phyloP scores from a whole-genome alignment of 2,113 vertebrate species.

The Hemiprocne comata region DNA sequence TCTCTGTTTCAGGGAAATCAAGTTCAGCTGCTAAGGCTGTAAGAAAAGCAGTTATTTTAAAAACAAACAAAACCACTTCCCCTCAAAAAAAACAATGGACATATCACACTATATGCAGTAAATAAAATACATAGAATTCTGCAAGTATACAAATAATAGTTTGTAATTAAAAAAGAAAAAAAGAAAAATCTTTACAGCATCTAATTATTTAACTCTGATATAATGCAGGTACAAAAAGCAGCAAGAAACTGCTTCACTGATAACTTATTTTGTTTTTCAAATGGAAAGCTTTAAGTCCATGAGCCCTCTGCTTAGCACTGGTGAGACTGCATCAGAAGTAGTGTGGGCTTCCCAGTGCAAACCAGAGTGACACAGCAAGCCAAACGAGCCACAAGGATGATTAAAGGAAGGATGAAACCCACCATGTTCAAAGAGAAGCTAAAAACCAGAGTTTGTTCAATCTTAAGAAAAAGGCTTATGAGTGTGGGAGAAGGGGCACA shows the following conservation, averaged over 20 bases:
- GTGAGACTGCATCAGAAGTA: not conserved
- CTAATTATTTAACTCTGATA: not conserved
- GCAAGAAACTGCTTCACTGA: not conserved
- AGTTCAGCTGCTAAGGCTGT: constrained; percentile 39
- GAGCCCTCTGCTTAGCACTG: not conserved
- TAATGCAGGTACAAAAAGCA: not conserved
- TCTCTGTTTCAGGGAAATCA: constrained; percentile 61
- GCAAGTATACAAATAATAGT: not conserved
- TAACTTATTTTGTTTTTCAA: not conserved
- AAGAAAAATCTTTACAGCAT: not conserved
- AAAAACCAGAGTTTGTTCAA: not conserved
- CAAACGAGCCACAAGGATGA: not conserved
- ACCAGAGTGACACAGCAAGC: not conserved
- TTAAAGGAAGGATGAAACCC: not conserved
- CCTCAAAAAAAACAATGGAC: not conserved
- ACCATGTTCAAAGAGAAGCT: not conserved
- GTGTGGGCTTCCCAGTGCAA: not conserved
- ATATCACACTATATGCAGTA: not conserved
- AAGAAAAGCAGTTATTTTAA: not conserved
- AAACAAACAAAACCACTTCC: not conserved
- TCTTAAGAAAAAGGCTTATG: not conserved
- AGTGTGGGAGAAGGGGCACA: not conserved
- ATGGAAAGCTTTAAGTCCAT: not conserved
- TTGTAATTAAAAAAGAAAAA: not conserved
- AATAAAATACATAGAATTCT: not conserved